A percentile compares a stretch with the other conserved stretches of the same genome.
phyloP scores from a whole-genome alignment of 2,888 invertebrate species.

The Cataglyphis altisquamis region DNA sequence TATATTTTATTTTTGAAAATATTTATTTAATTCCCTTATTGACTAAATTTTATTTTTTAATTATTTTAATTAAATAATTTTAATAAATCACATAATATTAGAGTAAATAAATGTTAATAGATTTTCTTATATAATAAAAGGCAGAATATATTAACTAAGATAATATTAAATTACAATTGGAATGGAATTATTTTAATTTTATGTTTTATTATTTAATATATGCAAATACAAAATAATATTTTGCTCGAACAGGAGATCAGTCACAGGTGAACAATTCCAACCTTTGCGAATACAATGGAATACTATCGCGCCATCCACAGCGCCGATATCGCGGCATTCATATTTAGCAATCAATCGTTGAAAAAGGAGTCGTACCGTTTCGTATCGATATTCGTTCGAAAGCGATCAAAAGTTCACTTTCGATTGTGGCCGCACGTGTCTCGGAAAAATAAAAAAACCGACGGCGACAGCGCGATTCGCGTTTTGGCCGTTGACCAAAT shows the following conservation, averaged over 20 bases:
- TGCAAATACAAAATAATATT: neutral
- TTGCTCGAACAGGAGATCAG: neutral
- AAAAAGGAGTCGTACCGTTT: conserved; percentile 2
- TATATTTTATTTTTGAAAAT: neutral
- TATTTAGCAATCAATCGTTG: neutral
- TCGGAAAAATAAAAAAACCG: neutral
- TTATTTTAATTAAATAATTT: neutral
- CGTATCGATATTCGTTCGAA: conserved; percentile 19
- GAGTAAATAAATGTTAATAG: neutral
- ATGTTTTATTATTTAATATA: conserved; percentile 1
- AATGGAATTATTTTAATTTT: neutral
- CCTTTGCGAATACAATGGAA: neutral
- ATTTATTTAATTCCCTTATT: neutral
- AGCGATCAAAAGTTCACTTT: conserved; percentile 31
- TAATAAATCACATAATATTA: neutral
- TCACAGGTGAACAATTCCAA: conserved; percentile 15
- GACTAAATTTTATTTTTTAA: neutral
- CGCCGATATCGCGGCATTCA: neutral
- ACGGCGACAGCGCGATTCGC: neutral
- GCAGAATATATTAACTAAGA: neutral
- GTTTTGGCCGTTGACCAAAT: conserved; percentile 3
- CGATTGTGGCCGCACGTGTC: neutral
- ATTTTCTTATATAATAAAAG: neutral
- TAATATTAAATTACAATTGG: neutral
- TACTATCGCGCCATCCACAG: neutral